Evolutionary conservation across 2,113 vertebrate species (phyloP).

Genomic region (Odobenus rosmarus): DNA sequence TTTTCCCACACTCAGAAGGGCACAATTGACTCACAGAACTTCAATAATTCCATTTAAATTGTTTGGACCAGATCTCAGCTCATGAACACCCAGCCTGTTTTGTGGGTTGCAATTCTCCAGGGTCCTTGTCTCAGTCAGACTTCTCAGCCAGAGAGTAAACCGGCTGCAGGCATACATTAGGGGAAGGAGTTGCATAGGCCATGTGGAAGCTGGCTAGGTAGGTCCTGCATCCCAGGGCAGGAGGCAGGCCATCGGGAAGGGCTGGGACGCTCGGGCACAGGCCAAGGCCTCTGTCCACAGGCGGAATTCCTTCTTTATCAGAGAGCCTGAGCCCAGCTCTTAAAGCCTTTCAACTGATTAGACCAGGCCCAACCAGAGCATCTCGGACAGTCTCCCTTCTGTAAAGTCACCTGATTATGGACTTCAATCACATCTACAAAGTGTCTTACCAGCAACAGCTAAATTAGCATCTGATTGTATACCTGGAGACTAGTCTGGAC

Average conservation of each 20-base stretch:
- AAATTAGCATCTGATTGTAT: not conserved
- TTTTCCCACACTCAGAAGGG: not conserved
- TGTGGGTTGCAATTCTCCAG: not conserved
- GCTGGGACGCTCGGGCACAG: fast-evolving
- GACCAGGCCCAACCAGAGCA: not conserved
- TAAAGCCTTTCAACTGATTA: not conserved
- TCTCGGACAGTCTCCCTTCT: too few species aligned
- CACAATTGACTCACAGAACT: not conserved
- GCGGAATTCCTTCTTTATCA: not conserved
- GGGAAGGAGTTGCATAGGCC: not conserved
- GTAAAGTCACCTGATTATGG: not conserved
- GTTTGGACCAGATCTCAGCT: not conserved
- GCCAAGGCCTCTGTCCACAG: fast-evolving
- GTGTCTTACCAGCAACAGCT: fast-evolving
- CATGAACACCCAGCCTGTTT: not conserved
- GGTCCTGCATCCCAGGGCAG: not conserved
- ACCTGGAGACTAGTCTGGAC: too few species aligned
- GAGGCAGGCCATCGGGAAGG: not conserved
- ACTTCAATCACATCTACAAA: not conserved
- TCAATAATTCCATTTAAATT: not conserved
- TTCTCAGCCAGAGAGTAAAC: too few species aligned
- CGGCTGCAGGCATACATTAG: too few species aligned
- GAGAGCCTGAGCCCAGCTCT: not conserved
- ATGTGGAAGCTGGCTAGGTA: too few species aligned
- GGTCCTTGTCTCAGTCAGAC: not conserved